Evolutionary conservation across 2,797 vertebrate genomes (phyloP), one percentile per base, ranked within the genome.

Genomic region (Aldrovandia affinis): DNA sequence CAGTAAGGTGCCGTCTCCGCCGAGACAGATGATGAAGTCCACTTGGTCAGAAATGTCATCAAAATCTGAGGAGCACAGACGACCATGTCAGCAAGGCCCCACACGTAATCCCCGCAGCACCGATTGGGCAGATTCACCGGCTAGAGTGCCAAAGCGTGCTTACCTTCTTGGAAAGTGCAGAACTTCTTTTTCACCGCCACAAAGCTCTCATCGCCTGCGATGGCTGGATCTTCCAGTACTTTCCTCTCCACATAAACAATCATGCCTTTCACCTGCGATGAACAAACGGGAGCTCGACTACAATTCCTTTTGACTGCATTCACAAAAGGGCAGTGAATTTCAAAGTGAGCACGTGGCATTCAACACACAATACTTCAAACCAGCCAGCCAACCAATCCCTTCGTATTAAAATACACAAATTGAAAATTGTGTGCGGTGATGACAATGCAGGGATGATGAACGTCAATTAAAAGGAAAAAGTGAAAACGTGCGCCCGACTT

Each of bases 81-180:
- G 30, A 70, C 70, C 2, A 83, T 9, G 54, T 82, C 50, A 78
- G 33, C 18, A 28, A 30, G 6, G 70, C 44, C 22, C 33, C 6
- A 20, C 55, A 42, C n/a, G 12, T 5, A 30, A 28, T 22, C n/a
- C 10, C 70, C 7, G 22, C 22, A 20, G 36, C 22, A 4, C 55
- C 22, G 55, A 18, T 25, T 14, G n/a, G 42, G 73, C 7, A 20
- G 20, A 47, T 22, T 2, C 2, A 2, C 20, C 2, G 15, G 6
- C 52, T 52, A 55, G 15, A 22, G 54, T 0, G 28, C 52, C 12
- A 39, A 0, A 63, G 20, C 7, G 0, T 75, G 73, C 52, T 12
- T 92, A 98, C 98, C 98, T 95, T 99, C 98, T 88, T 96, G 95
- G 92, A 99, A 99, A 86, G 98, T 99, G 95, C 98, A 99, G 92